phyloP scores from a whole-genome alignment of 1,140 invertebrate genomes.

The Trinorchestia longiramus region DNA sequence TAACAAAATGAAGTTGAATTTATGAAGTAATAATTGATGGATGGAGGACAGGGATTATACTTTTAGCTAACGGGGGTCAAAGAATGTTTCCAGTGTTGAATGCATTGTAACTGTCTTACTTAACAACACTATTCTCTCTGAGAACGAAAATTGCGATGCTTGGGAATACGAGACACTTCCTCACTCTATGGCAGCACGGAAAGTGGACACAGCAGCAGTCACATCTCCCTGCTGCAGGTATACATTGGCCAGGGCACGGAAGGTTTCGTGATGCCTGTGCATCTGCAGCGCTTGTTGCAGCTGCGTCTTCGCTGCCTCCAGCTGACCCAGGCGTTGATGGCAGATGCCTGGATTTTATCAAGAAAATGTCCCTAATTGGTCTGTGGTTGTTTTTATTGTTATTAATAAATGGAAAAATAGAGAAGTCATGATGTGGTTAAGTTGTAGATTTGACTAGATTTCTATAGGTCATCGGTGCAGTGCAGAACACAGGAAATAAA shows the following conservation, averaged over 20 bases:
- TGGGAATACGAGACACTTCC: background rate
- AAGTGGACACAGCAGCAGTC: conserved; percentile 79
- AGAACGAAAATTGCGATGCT: too few relatives aligned
- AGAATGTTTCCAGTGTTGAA: too few relatives aligned
- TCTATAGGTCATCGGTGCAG: too few relatives aligned
- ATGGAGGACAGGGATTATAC: too few relatives aligned
- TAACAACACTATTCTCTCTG: too few relatives aligned
- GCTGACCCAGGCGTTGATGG: conserved; percentile 74
- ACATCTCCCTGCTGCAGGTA: conserved; percentile 79
- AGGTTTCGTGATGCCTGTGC: conserved; percentile 81
- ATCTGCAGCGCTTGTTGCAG: conserved; percentile 80
- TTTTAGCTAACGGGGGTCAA: too few relatives aligned
- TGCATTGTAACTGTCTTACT: too few relatives aligned
- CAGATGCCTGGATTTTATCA: conserved; percentile 74
- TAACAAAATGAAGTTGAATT: too few relatives aligned
- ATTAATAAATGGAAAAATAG: conserved; percentile 39
- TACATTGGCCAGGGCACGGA: conserved; percentile 80
- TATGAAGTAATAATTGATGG: too few relatives aligned
- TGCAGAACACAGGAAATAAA: too few relatives aligned
- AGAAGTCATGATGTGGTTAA: too few relatives aligned
- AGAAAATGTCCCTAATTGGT: conserved; percentile 67
- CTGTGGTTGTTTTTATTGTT: background rate
- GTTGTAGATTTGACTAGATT: too few relatives aligned
- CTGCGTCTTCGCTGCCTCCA: conserved; percentile 78
- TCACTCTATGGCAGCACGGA: conserved; percentile 79